A percentile compares a stretch with the other conserved stretches of the same genome.
Evolutionary conservation across 1,140 invertebrate species (phyloP).

Genomic region (Ips typographus): DNA sequence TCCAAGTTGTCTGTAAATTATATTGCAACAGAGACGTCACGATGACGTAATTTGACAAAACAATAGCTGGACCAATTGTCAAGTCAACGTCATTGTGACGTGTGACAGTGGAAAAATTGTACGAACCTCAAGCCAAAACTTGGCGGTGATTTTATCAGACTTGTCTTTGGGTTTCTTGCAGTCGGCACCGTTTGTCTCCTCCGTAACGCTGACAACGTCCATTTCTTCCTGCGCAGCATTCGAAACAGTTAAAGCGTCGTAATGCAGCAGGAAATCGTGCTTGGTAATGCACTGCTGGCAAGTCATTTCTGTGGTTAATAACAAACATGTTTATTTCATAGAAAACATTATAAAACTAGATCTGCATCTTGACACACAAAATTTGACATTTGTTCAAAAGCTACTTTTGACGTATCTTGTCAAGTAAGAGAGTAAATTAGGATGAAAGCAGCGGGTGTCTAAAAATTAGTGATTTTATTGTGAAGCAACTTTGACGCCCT

Average conservation of each 20-base stretch:
- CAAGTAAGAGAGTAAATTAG: no score
- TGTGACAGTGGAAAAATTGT: background rate
- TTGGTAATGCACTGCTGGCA: conserved; percentile 73
- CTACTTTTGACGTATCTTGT: no score
- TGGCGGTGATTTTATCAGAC: conserved; percentile 48
- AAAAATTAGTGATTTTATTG: no score
- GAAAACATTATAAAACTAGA: no score
- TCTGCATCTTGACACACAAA: no score
- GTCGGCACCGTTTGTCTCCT: conserved; percentile 7
- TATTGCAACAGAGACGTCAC: background rate
- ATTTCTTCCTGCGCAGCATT: conserved; percentile 30
- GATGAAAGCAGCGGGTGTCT: no score
- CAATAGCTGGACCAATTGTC: no score
- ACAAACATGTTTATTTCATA: conserved; percentile 54
- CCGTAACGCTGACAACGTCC: conserved; percentile 23
- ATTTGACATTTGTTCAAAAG: no score
- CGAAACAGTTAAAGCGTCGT: conserved; percentile 56
- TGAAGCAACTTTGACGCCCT: no score
- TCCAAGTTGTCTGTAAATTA: conserved; percentile 59
- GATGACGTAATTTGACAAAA: no score
- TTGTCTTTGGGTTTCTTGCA: conserved; percentile 47
- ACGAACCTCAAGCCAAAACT: conserved; percentile 65
- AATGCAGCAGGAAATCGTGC: conserved; percentile 75
- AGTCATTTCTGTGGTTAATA: conserved; percentile 67
- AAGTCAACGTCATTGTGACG: no score